Conservation (phyloP, 2,797 vertebrate genomes). For the Anas acuta region DNA sequence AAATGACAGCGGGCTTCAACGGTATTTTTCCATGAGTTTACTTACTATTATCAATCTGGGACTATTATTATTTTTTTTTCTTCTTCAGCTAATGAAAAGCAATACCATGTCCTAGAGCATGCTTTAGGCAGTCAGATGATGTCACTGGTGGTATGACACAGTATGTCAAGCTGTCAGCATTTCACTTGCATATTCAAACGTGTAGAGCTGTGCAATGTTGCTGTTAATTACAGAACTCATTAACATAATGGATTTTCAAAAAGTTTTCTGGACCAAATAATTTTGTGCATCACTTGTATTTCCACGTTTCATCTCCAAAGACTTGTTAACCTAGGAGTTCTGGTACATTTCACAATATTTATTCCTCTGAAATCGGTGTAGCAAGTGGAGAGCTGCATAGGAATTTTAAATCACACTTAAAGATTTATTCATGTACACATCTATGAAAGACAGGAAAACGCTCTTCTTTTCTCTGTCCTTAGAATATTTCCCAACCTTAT, state of each 20-base stretch:
- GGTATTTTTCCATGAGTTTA: background rate
- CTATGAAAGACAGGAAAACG: background rate
- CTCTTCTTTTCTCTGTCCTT: background rate
- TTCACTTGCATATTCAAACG: background rate
- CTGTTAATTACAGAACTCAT: background rate
- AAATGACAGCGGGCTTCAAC: background rate
- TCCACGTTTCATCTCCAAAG: background rate
- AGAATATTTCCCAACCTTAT: background rate
- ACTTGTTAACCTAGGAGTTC: background rate
- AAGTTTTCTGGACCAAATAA: background rate
- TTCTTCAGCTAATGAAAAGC: background rate
- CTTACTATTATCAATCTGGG: background rate
- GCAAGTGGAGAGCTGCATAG: background rate
- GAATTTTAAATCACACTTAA: background rate
- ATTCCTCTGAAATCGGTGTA: background rate
- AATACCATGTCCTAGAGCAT: fast-evolving
- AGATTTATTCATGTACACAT: background rate
- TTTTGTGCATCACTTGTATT: background rate
- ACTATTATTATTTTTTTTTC: too few species aligned
- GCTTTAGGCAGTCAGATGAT: background rate
- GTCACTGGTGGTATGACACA: background rate
- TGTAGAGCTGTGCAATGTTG: fast-evolving
- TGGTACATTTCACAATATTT: background rate
- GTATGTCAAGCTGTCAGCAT: too few species aligned
- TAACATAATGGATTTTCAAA: background rate